phyloP scores from a whole-genome alignment of 2,113 vertebrate genomes.

The Antigone vipio region DNA sequence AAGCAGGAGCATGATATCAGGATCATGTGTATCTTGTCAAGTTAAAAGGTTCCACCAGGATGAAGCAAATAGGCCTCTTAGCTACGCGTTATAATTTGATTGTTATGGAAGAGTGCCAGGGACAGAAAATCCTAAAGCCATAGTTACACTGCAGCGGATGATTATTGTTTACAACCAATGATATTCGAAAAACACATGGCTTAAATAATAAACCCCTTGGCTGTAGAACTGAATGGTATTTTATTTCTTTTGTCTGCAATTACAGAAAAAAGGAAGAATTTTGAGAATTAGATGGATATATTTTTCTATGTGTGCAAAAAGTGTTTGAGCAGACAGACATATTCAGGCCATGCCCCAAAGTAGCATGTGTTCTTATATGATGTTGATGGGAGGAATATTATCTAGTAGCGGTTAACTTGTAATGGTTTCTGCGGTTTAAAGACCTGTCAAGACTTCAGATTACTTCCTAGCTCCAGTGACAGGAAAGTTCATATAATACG shows the following conservation, averaged over 20 bases:
- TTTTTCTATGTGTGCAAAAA: not conserved
- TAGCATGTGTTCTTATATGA: not conserved
- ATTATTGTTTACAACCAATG: not conserved
- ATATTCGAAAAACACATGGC: not conserved
- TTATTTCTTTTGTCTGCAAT: not conserved
- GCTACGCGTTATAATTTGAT: not conserved
- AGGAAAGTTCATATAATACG: slow-evolving; percentile 50
- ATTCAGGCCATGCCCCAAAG: not conserved
- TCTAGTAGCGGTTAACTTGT: slow-evolving; percentile 63
- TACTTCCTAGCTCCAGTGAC: slow-evolving; percentile 40
- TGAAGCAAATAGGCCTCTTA: not conserved
- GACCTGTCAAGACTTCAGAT: slow-evolving; percentile 63
- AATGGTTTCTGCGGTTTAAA: slow-evolving; percentile 68
- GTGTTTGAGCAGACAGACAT: not conserved
- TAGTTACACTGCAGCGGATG: not conserved
- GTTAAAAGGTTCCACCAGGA: not conserved
- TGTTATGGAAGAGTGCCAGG: not conserved
- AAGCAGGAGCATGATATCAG: not conserved
- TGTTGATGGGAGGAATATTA: slow-evolving; percentile 39
- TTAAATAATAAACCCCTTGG: not conserved
- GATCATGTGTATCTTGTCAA: not conserved
- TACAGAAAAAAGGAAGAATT: not conserved
- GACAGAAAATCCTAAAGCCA: not conserved
- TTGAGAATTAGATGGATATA: not conserved
- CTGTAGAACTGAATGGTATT: not conserved